Base-by-base conservation (phyloP, 1,140 invertebrate genomes). In the Bactericera cockerelli region DNA sequence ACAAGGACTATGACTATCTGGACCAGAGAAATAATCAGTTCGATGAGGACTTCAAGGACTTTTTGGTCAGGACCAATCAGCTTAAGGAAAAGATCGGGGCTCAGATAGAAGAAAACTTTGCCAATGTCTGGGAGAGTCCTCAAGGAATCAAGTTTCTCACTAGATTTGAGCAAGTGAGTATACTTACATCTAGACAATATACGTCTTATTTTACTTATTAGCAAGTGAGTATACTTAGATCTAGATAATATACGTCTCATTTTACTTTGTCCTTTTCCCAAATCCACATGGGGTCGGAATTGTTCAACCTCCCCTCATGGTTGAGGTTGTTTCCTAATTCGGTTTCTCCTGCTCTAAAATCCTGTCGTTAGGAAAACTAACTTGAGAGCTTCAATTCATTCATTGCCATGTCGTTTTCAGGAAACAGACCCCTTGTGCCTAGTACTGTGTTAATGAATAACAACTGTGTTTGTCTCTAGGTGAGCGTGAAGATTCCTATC, bases 1-100 rank as follows among this genome's bases (percentile, higher is more conserved):
- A 81, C 2, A 90, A 89, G 71, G 81, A 83, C 13, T 95, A 96
- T 65, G 89, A 97, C 67, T 93, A 91, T 69, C 72, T 95, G 10
- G 90, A 96, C 71, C 89, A 93, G 63, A 77, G 89, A 56, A 92
- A 93, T 70, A 74, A 72, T 1, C 86, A 93, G 58, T 94, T 95
- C 66, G 89, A 93, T 66, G 75, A 75, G 11, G 92, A 96, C 69
- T 93, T 86, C 67, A 78, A 86, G 54, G 75, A 76, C 1, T 95
- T 97, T 68, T 83, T 89, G 67, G 72, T 76, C 8, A 82, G 84
- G 66, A 89, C 84, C 0, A 80, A 86, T 62, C 74, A 78, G 1
- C 69, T 95, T 0, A 89, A 91, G 68, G 81, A 84, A 64, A 81
- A 78, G 26, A 82, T 91, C 14, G 84, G 82, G 8, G 77, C 76